Percentiles rank a stretch among this genome's conserved stretches.
Evolutionary conservation across 2,113 vertebrate genomes (phyloP).

Genomic region (Scortum barcoo): DNA sequence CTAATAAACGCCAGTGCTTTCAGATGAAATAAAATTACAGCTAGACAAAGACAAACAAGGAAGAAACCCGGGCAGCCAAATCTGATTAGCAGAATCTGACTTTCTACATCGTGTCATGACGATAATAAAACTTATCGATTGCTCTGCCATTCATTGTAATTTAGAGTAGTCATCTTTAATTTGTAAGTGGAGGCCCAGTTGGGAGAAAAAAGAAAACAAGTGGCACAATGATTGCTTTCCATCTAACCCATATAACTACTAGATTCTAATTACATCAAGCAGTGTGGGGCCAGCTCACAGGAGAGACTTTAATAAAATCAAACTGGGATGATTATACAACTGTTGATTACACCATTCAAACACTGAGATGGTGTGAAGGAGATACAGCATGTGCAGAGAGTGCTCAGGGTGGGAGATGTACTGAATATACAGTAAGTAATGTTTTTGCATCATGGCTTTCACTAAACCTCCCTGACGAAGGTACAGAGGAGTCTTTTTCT

Average conservation of each 20-base stretch:
- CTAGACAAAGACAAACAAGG: background rate
- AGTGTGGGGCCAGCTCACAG: conserved; percentile 27
- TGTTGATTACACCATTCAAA: conserved; percentile 32
- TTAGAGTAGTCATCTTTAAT: background rate
- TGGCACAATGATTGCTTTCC: conserved; percentile 1
- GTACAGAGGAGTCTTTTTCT: conserved; percentile 6
- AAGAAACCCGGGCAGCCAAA: background rate
- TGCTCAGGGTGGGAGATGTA: background rate
- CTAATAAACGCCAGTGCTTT: background rate
- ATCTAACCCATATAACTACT: conserved; percentile 3
- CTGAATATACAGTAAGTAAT: background rate
- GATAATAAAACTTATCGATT: background rate
- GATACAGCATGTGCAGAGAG: background rate
- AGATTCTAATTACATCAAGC: conserved; percentile 37
- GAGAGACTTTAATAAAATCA: conserved; percentile 45
- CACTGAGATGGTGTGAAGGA: conserved; percentile 13
- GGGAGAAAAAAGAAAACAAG: background rate
- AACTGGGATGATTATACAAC: conserved; percentile 42
- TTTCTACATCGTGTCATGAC: background rate
- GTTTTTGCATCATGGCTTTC: background rate
- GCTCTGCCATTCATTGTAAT: background rate
- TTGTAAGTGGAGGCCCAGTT: background rate
- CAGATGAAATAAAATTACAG: background rate
- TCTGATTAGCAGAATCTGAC: background rate
- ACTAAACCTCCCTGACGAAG: conserved; percentile 7